A percentile compares a stretch with the other conserved stretches of the same genome.
phyloP scores from a whole-genome alignment of 2,113 vertebrate genomes.

The Scopus umbretta region DNA sequence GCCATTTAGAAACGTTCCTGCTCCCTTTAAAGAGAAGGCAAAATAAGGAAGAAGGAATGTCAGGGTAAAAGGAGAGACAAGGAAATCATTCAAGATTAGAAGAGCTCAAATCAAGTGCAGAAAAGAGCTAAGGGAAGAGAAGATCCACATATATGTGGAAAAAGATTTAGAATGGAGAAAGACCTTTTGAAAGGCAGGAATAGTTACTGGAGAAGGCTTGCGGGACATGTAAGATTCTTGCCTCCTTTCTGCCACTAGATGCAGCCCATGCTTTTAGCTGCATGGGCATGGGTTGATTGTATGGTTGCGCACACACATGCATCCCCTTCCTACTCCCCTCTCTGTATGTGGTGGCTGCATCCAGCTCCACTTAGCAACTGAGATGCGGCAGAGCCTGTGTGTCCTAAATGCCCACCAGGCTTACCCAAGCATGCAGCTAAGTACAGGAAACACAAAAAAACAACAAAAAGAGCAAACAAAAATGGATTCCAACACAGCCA shows the following conservation, averaged over 20 bases:
- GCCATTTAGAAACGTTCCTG: not conserved
- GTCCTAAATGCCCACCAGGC: not conserved
- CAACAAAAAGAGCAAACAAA: not conserved
- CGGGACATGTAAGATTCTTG: not conserved
- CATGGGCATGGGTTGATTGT: not conserved
- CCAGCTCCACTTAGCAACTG: not conserved
- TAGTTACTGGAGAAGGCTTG: not conserved
- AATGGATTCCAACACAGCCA: not conserved
- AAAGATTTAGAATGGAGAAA: not conserved
- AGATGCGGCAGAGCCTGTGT: not conserved
- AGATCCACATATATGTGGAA: not conserved
- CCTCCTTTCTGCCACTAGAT: not conserved
- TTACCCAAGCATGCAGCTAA: not conserved
- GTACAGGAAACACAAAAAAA: not conserved
- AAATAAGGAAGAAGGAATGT: not conserved
- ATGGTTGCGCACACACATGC: accelerated
- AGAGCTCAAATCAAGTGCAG: not conserved
- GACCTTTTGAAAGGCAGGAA: not conserved
- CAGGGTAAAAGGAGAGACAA: not conserved
- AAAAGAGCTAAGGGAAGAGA: not conserved
- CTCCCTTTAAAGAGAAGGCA: not conserved
- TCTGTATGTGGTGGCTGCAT: accelerated
- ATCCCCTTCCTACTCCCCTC: not conserved
- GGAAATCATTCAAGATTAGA: not conserved
- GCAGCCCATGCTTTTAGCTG: not conserved